Evolutionary conservation across 2,113 vertebrate species (phyloP), one percentile per base, ranked within the genome.

Genomic region (Lamprotornis superbus): DNA sequence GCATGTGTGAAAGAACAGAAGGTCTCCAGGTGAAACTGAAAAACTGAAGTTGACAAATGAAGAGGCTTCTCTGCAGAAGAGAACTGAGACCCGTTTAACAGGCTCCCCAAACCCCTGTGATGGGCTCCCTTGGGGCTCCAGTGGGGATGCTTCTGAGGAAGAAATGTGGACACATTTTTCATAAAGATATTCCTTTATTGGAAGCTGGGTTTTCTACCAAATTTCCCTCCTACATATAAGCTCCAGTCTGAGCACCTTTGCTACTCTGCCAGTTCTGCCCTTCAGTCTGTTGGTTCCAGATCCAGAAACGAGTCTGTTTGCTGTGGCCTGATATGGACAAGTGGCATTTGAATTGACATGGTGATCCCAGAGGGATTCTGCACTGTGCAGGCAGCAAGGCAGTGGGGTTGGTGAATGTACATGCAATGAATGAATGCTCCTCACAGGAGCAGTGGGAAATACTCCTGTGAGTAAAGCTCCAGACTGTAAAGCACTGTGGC

Each of bases 331-430:
- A 33, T 13, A 5, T 2, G 21, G 40, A 20, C 8, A 10, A 47
- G 33, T 11, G 23, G 6, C 12, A 19, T 71, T 52, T 46, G 67
- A 6, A 47, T 52, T 17, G 24, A 47, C 0, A 2, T 15, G 25
- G 31, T 37, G 13, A 42, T 71, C 49, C 53, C 35, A 61, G 40
- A 44, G 35, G 25, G 40, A 16, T 64, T 37, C 27, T 46, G 57
- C n/a, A 0, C 61, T 9, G 28, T 15, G 24, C 42, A 37, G 23
- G 33, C 10, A 30, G 44, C n/a, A 40, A 21, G 25, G 35, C 33
- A 68, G 5, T 2, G 2, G 2, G 7, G 5, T 22, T 37, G 50
- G 16, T 57, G 30, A 4, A 2, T 0, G 4, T 5, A 19, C 21
- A 4, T 3, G 9, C 14, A 14, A 12, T 16, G 55, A 47, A 18